Conservation (phyloP, 2,113 vertebrate species). For the Chroicocephalus ridibundus region DNA sequence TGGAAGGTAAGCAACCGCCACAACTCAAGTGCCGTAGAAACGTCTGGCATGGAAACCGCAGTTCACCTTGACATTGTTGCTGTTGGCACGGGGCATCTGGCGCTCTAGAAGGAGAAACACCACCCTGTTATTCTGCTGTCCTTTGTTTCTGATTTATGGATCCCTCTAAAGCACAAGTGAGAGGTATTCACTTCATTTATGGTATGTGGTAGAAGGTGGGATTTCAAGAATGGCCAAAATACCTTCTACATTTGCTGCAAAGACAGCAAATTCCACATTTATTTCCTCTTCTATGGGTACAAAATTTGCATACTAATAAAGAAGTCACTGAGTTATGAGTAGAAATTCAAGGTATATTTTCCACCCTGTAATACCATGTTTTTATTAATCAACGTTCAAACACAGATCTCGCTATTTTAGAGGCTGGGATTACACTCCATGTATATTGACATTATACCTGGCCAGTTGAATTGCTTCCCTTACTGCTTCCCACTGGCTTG, state of each 20-base stretch:
- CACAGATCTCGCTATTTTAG: background rate
- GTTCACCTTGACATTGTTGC: background rate
- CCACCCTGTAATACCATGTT: background rate
- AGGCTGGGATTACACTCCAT: background rate
- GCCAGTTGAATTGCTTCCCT: background rate
- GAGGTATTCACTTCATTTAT: slow-evolving; percentile 4
- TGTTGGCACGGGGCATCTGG: background rate
- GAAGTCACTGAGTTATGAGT: background rate
- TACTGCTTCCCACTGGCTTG: background rate
- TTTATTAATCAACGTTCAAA: background rate
- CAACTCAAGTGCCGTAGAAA: background rate
- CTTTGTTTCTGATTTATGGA: slow-evolving; percentile 16
- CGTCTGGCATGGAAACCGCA: background rate
- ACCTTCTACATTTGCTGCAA: background rate
- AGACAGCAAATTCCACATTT: background rate
- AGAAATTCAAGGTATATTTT: background rate
- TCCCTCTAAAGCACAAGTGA: background rate
- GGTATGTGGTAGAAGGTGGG: background rate
- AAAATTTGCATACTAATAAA: background rate
- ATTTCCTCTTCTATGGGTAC: background rate
- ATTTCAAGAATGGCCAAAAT: background rate
- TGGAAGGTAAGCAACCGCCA: background rate
- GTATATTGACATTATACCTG: background rate
- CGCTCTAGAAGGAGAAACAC: background rate
- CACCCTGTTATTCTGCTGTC: slow-evolving; percentile 12